Conservation (phyloP, 2,797 vertebrate genomes). For the Melopsittacus undulatus region DNA sequence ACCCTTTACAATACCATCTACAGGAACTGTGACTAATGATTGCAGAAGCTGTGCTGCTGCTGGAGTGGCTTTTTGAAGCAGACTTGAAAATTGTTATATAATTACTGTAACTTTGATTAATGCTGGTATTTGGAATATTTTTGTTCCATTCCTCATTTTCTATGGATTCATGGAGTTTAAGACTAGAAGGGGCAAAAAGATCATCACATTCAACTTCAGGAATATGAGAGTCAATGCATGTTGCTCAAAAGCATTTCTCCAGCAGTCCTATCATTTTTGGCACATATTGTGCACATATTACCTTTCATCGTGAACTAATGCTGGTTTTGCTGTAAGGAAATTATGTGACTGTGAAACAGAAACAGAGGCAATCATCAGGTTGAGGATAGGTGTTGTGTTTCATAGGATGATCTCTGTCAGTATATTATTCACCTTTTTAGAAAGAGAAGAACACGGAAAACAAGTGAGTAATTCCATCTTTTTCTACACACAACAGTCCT, state of each 20-base stretch:
- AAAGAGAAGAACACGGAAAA: neutral
- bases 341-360: neutral
- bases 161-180: neutral
- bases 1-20: neutral
- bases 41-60: neutral
- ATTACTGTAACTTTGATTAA: neutral
- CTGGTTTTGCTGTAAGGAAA: neutral
- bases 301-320: neutral
- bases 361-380: neutral
- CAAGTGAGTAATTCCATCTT: neutral
- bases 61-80: neutral
- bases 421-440: neutral
- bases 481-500: neutral
- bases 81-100: neutral
- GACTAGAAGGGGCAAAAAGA: neutral
- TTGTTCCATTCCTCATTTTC: neutral
- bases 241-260: slow-evolving; percentile 13
- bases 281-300: neutral
- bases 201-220: neutral
- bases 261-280: neutral
- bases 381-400: neutral
- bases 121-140: neutral
- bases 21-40: neutral
- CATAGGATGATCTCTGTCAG: neutral
- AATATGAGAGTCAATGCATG: neutral